These are phyloP conservation scores for Strix aluco DNA, from an alignment of 2,113 vertebrate genomes.

Conservation along the genomic window DNA sequence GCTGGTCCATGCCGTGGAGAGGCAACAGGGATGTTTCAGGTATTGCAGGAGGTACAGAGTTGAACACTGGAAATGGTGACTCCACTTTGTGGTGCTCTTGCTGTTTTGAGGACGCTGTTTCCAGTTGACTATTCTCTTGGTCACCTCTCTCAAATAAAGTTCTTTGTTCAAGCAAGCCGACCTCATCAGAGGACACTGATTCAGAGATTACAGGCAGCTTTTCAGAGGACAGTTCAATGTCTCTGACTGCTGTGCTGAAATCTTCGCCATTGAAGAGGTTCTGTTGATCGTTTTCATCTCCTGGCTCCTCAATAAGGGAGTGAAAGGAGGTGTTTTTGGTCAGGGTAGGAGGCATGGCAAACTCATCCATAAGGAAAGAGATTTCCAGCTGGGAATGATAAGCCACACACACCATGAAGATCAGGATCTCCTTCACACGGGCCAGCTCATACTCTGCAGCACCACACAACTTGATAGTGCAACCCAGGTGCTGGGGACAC, in stretches of 20 bases:
- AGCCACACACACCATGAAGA: slow-evolving; percentile 95
- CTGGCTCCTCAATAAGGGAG: slow-evolving; percentile 82
- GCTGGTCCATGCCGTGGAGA: slow-evolving; percentile 75
- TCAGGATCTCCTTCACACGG: slow-evolving; percentile 94
- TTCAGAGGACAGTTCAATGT: slow-evolving; percentile 67
- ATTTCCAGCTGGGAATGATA: slow-evolving; percentile 99
- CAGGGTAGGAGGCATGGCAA: slow-evolving; percentile 94
- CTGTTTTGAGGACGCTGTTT: neutral
- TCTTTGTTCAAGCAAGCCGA: slow-evolving; percentile 54
- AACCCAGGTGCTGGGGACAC: slow-evolving; percentile 90
- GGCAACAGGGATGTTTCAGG: slow-evolving; percentile 75
- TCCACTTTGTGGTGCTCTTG: slow-evolving; percentile 46
- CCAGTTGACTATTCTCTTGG: slow-evolving; percentile 45
- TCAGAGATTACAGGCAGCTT: slow-evolving; percentile 67
- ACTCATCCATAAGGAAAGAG: slow-evolving; percentile 99
- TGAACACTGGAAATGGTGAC: slow-evolving; percentile 27
- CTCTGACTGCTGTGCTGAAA: slow-evolving; percentile 56
- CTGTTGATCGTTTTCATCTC: slow-evolving; percentile 49
- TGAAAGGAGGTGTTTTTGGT: slow-evolving; percentile 85
- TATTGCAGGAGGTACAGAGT: slow-evolving; percentile 44
- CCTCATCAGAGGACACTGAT: slow-evolving; percentile 58
- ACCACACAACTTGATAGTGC: slow-evolving; percentile 93
- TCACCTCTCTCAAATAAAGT: slow-evolving; percentile 64
- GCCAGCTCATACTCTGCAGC: slow-evolving; percentile 94
- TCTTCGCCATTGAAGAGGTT: slow-evolving; percentile 65